These are phyloP conservation scores for Oscheius sp. DNA, from an alignment of 2,888 invertebrate genomes.

Conservation along the genomic window DNA sequence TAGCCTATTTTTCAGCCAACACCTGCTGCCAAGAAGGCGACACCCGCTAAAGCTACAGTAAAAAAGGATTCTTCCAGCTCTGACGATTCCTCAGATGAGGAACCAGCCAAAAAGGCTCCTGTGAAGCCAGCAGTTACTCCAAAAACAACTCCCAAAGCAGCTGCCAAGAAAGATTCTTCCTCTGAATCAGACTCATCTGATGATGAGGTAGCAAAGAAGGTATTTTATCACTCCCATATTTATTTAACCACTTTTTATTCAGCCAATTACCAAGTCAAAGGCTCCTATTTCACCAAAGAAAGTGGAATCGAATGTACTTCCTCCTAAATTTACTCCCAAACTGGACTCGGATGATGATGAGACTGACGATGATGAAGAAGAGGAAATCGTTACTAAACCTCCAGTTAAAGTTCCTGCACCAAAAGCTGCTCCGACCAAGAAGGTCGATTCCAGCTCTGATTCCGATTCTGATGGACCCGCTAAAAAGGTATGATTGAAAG, in stretches of 20 bases:
- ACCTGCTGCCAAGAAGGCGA: background rate
- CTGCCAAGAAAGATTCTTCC: conserved; percentile 22
- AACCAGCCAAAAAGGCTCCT: conserved; percentile 1
- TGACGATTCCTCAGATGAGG: conserved; percentile 27
- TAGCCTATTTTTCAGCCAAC: too few species aligned
- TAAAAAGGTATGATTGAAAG: conserved; percentile 13
- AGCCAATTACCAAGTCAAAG: background rate
- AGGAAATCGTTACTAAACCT: background rate
- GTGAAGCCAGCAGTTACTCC: too few species aligned
- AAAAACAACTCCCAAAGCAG: background rate
- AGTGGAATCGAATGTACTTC: too few species aligned
- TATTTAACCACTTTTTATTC: background rate
- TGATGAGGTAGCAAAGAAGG: background rate
- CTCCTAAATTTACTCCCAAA: too few species aligned
- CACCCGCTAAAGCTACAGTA: background rate
- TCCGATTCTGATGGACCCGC: conserved; percentile 34
- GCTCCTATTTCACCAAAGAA: too few species aligned
- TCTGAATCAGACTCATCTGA: conserved; percentile 19
- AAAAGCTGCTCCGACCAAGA: conserved; percentile 43
- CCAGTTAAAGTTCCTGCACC: conserved; percentile 29
- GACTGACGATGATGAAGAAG: too few species aligned
- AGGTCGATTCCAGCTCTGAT: conserved; percentile 29
- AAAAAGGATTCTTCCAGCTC: conserved; percentile 13
- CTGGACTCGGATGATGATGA: too few species aligned
- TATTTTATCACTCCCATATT: too few species aligned